Percentiles rank a stretch among this genome's conserved stretches.
phyloP scores from a whole-genome alignment of 2,797 vertebrate species.

The Zenarchopterus dispar region DNA sequence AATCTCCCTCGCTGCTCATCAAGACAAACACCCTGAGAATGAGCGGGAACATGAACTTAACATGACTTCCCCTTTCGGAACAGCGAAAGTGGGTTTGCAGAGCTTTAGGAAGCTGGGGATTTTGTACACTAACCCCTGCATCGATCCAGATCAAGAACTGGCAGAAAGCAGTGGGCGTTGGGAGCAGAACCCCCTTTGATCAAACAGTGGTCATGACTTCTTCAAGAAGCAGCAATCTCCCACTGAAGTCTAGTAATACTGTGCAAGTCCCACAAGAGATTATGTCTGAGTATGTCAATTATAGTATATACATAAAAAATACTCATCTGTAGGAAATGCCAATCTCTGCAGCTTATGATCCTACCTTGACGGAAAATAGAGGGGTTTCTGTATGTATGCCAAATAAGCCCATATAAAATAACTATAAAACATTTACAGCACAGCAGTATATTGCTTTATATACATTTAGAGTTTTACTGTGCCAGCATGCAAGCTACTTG shows the following conservation, averaged over 20 bases:
- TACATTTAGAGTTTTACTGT: too few species aligned
- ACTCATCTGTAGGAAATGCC: constrained; percentile 58
- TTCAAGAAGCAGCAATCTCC: constrained; percentile 73
- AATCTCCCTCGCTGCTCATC: constrained; percentile 8
- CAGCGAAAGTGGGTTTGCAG: constrained; percentile 53
- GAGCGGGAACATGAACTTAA: constrained; percentile 69
- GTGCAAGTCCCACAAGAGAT: constrained; percentile 67
- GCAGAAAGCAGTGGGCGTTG: constrained; percentile 76
- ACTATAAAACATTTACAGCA: background rate
- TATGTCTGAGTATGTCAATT: constrained; percentile 76
- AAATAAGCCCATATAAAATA: constrained; percentile 16
- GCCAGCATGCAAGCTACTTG: too few species aligned
- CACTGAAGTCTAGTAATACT: constrained; percentile 73
- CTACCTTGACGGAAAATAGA: constrained; percentile 41
- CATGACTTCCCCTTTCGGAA: constrained; percentile 68
- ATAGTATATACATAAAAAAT: constrained; percentile 66
- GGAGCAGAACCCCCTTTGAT: constrained; percentile 76
- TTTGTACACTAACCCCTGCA: constrained; percentile 77
- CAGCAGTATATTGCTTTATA: too few species aligned
- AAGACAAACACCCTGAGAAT: constrained; percentile 35
- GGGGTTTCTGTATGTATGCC: constrained; percentile 28
- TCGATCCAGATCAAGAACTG: constrained; percentile 76
- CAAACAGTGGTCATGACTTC: constrained; percentile 80
- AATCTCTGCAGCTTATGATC: constrained; percentile 48
- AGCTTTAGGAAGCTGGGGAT: constrained; percentile 69